These are phyloP conservation scores for Neodiprion pinetum DNA, from an alignment of 1,140 invertebrate species.

Conservation along the genomic window DNA sequence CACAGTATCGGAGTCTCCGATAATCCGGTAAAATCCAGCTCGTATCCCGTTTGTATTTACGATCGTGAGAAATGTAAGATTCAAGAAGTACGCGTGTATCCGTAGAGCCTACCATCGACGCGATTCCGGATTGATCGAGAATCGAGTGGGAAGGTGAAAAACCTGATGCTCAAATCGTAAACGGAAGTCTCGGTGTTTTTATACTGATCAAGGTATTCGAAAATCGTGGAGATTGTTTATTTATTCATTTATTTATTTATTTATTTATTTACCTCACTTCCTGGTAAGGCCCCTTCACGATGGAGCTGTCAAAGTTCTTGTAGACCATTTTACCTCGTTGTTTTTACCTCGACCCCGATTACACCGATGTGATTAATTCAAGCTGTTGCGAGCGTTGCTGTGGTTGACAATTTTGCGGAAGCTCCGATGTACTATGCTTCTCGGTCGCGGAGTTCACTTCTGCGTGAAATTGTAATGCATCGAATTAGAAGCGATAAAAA, in stretches of 20 bases:
- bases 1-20: too few species aligned
- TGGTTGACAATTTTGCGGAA: background rate
- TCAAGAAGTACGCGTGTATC: too few species aligned
- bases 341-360: background rate
- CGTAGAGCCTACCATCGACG: too few species aligned
- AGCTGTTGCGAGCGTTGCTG: background rate
- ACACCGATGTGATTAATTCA: background rate
- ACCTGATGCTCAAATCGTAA: too few species aligned
- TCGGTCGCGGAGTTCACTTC: background rate
- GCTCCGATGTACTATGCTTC: background rate
- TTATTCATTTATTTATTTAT: constrained; percentile 11
- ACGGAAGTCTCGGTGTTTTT: too few species aligned
- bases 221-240: background rate
- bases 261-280: constrained; percentile 44
- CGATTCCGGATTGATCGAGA: too few species aligned
- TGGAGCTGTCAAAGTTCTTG: constrained; percentile 28
- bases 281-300: constrained; percentile 44
- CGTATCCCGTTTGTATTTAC: too few species aligned
- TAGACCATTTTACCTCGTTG: constrained; percentile 42
- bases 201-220: too few species aligned
- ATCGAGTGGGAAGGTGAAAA: too few species aligned
- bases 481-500: too few species aligned
- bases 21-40: too few species aligned
- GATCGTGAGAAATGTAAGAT: too few species aligned
- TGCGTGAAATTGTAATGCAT: background rate